These are phyloP conservation scores for Anguilla rostrata DNA, from an alignment of 2,113 vertebrate genomes.

Conservation along the genomic window DNA sequence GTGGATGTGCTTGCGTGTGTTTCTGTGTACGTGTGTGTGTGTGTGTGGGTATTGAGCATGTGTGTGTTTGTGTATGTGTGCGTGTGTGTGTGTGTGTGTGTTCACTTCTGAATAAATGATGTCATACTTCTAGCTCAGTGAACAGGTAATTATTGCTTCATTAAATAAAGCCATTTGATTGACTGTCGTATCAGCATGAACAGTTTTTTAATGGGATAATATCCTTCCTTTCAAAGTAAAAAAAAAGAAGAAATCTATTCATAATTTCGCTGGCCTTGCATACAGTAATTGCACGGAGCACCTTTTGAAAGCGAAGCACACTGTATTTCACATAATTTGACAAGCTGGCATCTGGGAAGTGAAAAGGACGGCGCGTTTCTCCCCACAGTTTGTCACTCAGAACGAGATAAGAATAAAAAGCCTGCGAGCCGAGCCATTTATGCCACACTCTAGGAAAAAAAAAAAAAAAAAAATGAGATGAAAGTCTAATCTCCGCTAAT, in stretches of 20 bases:
- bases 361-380: background rate
- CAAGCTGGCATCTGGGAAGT: conserved; percentile 10
- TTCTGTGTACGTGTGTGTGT: conserved; percentile 11
- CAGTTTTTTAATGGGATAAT: background rate
- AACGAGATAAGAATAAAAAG: background rate
- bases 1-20: background rate
- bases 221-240: background rate
- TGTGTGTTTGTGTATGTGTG: conserved; percentile 1
- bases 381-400: background rate
- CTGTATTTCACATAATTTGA: conserved; percentile 8
- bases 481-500: background rate
- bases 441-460: background rate
- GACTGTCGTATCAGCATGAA: background rate
- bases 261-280: background rate
- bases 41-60: background rate
- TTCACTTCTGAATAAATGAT: conserved; percentile 26
- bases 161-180: conserved; percentile 3
- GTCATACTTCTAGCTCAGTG: background rate
- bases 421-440: background rate
- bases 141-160: conserved; percentile 6
- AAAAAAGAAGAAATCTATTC: background rate
- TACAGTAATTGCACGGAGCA: conserved; percentile 9
- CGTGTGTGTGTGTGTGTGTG: conserved; percentile 18
- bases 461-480: background rate
- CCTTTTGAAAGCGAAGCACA: conserved; percentile 5